A percentile compares a stretch with the other conserved stretches of the same genome.
These are phyloP conservation scores for Chrysochloris asiatica DNA, from an alignment of 2,113 vertebrate genomes.

Conservation along the genomic window DNA sequence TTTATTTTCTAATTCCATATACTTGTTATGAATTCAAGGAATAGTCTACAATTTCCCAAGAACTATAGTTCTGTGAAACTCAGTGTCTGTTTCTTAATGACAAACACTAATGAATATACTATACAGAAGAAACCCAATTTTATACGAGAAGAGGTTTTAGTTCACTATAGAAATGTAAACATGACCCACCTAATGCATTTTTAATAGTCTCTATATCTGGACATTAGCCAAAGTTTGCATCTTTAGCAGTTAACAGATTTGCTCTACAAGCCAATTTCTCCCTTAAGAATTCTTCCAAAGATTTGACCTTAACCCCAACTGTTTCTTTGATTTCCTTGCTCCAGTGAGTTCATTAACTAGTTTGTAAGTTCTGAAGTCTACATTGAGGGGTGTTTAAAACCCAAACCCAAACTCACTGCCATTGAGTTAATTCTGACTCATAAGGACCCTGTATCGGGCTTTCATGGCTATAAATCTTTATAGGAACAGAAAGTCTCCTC, in stretches of 20 bases:
- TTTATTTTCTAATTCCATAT: not conserved
- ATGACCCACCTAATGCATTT: constrained; percentile 53
- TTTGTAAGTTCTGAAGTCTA: not conserved
- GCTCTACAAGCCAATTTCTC: constrained; percentile 21
- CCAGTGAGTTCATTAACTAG: not conserved
- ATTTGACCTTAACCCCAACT: constrained; percentile 44
- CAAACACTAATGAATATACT: not conserved
- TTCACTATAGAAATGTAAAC: constrained; percentile 42
- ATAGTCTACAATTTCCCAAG: not conserved
- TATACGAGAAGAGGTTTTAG: not conserved
- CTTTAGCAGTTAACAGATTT: constrained; percentile 44
- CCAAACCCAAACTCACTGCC: no score
- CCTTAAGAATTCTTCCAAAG: constrained; percentile 53
- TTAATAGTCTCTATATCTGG: constrained; percentile 62
- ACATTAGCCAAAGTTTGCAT: constrained; percentile 34
- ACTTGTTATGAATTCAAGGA: not conserved
- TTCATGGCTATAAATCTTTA: no score
- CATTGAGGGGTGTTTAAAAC: no score
- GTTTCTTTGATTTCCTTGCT: constrained; percentile 46
- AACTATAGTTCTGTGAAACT: not conserved
- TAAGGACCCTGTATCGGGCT: no score
- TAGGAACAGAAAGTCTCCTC: no score
- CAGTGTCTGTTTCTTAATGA: not conserved
- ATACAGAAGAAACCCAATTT: not conserved
- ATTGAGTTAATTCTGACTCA: no score